Percentiles rank a stretch among this genome's conserved stretches.
These are phyloP conservation scores for Austrolebias charrua DNA, from an alignment of 2,797 vertebrate genomes.

Conservation along the genomic window DNA sequence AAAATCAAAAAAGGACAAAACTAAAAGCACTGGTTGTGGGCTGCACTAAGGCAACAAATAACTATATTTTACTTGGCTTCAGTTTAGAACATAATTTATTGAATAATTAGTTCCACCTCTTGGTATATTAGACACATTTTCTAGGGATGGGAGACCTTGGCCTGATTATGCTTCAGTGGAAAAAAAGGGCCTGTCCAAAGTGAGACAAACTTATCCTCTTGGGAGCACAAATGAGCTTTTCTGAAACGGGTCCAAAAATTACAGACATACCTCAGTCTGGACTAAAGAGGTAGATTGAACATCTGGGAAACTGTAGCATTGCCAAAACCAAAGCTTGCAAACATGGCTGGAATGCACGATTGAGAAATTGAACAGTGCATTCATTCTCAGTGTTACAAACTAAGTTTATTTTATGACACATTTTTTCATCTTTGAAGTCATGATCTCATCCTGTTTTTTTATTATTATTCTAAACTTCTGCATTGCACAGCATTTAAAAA, in stretches of 20 bases:
- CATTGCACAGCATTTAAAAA: slow-evolving; percentile 11
- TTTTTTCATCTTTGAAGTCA: not conserved
- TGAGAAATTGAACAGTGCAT: not conserved
- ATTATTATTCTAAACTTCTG: not conserved
- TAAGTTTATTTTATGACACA: not conserved
- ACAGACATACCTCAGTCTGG: not conserved
- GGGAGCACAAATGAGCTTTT: not conserved
- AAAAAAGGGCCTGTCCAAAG: not conserved
- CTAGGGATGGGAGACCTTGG: not conserved
- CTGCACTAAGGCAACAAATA: not conserved
- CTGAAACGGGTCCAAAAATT: not conserved
- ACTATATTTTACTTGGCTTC: not conserved
- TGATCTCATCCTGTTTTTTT: slow-evolving; percentile 16
- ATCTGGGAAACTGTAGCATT: not conserved
- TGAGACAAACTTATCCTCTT: not conserved
- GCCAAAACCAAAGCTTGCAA: not conserved
- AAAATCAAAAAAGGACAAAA: not conserved
- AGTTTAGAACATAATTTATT: not conserved
- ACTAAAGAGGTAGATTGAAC: not conserved
- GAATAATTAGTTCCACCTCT: not conserved
- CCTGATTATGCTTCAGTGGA: not conserved
- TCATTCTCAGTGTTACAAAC: not conserved
- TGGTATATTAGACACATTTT: not conserved
- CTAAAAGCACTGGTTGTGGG: too few species aligned
- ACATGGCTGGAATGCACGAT: not conserved